These are phyloP conservation scores for Xestobium rufovillosum DNA, from an alignment of 2,888 invertebrate genomes.

Conservation along the genomic window DNA sequence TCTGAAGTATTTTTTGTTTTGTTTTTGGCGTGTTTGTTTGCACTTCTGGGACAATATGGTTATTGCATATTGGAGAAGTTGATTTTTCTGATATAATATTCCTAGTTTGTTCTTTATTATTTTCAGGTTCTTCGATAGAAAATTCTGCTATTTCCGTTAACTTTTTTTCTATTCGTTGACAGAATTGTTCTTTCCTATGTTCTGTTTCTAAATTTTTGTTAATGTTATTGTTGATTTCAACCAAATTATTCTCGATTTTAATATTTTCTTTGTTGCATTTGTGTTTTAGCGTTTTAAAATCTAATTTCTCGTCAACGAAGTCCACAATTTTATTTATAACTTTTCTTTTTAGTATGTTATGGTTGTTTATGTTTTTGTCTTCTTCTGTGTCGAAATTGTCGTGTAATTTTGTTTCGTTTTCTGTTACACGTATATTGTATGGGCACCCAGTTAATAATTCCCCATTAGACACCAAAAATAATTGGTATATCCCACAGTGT, in stretches of 20 bases:
- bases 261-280: slow-evolving; percentile 7
- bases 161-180: slow-evolving; percentile 17
- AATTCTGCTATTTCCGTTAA: slow-evolving; percentile 1
- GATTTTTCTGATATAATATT: slow-evolving; percentile 5
- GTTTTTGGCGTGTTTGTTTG: no score
- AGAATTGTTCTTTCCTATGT: slow-evolving; percentile 18
- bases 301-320: slow-evolving; percentile 28
- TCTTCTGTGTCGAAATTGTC: slow-evolving; percentile 18
- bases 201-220: slow-evolving; percentile 33
- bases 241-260: slow-evolving; percentile 34
- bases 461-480: slow-evolving; percentile 50
- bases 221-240: slow-evolving; percentile 46
- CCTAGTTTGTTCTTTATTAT: slow-evolving; percentile 6
- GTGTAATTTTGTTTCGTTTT: slow-evolving; percentile 25
- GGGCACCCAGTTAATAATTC: slow-evolving; percentile 54
- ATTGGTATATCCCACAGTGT: slow-evolving; percentile 50
- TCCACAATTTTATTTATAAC: slow-evolving; percentile 32
- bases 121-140: no score
- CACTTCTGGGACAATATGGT: slow-evolving; percentile 34
- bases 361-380: slow-evolving; percentile 16
- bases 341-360: slow-evolving; percentile 31
- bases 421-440: slow-evolving; percentile 44
- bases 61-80: slow-evolving; percentile 33
- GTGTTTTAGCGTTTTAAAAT: slow-evolving; percentile 6
- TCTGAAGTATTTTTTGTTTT: background rate